phyloP scores from a whole-genome alignment of 2,113 vertebrate species.

The Dromiciops gliroides region DNA sequence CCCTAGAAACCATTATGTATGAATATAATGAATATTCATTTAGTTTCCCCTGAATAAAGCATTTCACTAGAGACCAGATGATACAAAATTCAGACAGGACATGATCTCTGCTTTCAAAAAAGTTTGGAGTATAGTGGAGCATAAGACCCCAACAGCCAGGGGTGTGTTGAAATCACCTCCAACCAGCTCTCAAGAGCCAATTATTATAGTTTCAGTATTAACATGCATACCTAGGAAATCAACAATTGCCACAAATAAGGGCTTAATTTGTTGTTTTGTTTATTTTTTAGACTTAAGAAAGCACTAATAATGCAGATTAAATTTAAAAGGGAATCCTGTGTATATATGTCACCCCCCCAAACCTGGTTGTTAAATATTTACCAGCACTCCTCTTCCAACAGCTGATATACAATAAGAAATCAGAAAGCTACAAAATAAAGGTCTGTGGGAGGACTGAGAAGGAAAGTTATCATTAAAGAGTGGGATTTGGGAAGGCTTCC shows the following conservation, averaged over 20 bases:
- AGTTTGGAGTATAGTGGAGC: neutral
- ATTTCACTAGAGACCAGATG: neutral
- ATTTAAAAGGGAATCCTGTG: neutral
- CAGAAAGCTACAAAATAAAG: neutral
- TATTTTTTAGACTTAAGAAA: neutral
- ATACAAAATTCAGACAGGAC: neutral
- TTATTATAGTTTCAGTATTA: neutral
- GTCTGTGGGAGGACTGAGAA: neutral
- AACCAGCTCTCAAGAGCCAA: neutral
- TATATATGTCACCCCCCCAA: neutral
- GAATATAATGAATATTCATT: neutral
- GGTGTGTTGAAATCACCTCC: neutral
- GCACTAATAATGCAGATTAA: neutral
- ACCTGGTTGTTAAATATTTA: neutral
- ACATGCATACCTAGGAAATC: neutral
- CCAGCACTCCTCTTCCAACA: neutral
- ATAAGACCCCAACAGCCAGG: neutral
- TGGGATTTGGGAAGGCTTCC: neutral
- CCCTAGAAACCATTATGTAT: neutral
- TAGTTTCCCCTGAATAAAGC: neutral
- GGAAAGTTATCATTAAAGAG: neutral
- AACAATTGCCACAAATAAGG: neutral
- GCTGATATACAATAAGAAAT: neutral
- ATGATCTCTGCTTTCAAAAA: neutral
- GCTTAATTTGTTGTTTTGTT: neutral